Conservation (phyloP, 2,888 invertebrate species). For the Mesorhabditis sp. region DNA sequence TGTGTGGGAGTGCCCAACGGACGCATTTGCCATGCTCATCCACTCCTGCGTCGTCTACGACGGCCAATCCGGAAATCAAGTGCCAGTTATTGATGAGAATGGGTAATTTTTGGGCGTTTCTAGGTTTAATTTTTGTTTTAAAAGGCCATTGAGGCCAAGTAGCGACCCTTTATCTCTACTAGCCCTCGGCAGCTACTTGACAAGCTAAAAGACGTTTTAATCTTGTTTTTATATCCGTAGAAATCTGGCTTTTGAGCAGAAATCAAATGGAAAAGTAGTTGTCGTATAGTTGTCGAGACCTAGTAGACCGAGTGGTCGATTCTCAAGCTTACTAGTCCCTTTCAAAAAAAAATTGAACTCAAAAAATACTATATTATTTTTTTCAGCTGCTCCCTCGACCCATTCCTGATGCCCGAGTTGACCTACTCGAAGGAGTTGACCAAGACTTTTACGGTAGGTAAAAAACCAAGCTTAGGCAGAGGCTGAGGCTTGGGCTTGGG, state of each 20-base stretch:
- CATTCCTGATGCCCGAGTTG: conserved; percentile 49
- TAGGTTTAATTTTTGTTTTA: background rate
- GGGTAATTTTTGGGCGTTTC: conserved; percentile 23
- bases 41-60: conserved; percentile 49
- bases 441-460: conserved; percentile 41
- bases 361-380: background rate
- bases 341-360: background rate
- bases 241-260: no score
- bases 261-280: no score
- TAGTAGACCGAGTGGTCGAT: no score
- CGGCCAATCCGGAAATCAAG: conserved; percentile 38
- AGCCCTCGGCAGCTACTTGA: no score
- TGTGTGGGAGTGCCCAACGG: conserved; percentile 53
- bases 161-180: no score
- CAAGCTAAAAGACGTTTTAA: no score
- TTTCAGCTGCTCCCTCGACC: conserved; percentile 44
- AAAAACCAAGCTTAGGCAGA: background rate
- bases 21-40: conserved; percentile 48
- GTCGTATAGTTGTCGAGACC: no score
- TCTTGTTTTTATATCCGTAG: no score
- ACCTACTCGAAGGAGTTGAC: conserved; percentile 47
- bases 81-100: conserved; percentile 44
- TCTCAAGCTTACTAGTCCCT: no score
- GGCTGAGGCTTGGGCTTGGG: no score
- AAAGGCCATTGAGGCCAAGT: no score